Evolutionary conservation across 2,797 vertebrate species (phyloP), one percentile per base, ranked within the genome.

Genomic region (Caiman crocodilus): DNA sequence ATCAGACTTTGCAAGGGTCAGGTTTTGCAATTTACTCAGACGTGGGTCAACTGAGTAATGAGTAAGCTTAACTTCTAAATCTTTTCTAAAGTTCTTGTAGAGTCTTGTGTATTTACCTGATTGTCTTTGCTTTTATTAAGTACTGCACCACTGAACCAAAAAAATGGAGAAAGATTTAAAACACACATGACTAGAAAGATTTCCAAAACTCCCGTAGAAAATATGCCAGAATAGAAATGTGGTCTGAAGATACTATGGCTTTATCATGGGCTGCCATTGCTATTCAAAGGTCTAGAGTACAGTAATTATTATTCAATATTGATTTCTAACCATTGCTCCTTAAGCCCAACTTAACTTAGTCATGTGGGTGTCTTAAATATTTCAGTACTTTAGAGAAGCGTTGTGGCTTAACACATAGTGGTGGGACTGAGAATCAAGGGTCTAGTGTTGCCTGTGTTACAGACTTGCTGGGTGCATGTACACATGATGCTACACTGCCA

Each of bases 11-110:
- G 64, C 89, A 94, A 91, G 95, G 92, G 89, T 95, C 94, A 87
- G 55, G 89, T 85, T 96, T 90, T 96, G 93, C 95, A 69, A 88
- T 95, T 94, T 79, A 23, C 92, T 96, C 84, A 92, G 94, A 92
- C 90, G 60, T 56, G 88, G 93, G 89, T 96, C 91, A 95, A 28
- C 86, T 88, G 94, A 95, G 88, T 92, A 90, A 96, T 14, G n/a
- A 94, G 88, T 5, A 63, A 90, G 89, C 91, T 97, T 96, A 94
- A 90, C 83, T 79, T 89, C n/a, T 90, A 71, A 95, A 92, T 89
- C 95, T 93, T 78, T 87, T 76, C 74, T 71, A 67, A 79, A 82
- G 61, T 86, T n/a, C 21, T 7, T 87, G 71, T 59, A 78, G 86
- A 77, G 50, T 91, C 95, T 95, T 81, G 87, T 82, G 74, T 67